These are phyloP conservation scores for Nezara viridula DNA, from an alignment of 2,888 invertebrate genomes.

Conservation along the genomic window DNA sequence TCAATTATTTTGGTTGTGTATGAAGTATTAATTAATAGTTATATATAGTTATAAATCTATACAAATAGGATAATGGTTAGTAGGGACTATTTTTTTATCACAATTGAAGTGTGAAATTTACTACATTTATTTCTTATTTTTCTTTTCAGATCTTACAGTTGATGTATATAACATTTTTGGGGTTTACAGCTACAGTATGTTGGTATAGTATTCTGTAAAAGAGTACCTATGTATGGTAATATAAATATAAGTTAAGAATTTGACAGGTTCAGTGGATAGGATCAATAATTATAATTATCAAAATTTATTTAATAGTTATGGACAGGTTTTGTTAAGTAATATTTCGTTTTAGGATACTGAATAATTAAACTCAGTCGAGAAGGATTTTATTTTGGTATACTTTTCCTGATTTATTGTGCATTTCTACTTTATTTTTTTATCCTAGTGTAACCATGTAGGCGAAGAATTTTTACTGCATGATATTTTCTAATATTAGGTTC, in stretches of 20 bases:
- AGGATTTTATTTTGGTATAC: not conserved
- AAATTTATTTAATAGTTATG: not conserved
- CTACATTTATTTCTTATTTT: not conserved
- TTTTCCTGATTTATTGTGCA: not conserved
- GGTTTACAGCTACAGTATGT: not conserved
- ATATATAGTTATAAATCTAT: no score
- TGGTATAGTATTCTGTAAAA: not conserved
- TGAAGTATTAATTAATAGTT: no score
- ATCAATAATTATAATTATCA: not conserved
- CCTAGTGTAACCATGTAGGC: not conserved
- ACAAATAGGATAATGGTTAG: no score
- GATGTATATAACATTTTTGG: not conserved
- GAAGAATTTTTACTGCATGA: not conserved
- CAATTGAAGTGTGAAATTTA: no score
- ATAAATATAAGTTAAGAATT: not conserved
- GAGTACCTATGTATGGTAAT: not conserved
- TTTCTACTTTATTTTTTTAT: not conserved
- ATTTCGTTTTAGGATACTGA: not conserved
- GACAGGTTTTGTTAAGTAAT: not conserved
- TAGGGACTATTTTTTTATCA: no score
- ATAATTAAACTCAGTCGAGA: not conserved
- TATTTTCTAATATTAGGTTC: not conserved
- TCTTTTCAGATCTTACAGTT: conserved; percentile 27
- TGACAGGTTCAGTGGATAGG: not conserved
- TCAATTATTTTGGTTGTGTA: no score